Evolutionary conservation across 2,113 vertebrate genomes (phyloP).

Genomic region (Epinephelus lanceolatus): DNA sequence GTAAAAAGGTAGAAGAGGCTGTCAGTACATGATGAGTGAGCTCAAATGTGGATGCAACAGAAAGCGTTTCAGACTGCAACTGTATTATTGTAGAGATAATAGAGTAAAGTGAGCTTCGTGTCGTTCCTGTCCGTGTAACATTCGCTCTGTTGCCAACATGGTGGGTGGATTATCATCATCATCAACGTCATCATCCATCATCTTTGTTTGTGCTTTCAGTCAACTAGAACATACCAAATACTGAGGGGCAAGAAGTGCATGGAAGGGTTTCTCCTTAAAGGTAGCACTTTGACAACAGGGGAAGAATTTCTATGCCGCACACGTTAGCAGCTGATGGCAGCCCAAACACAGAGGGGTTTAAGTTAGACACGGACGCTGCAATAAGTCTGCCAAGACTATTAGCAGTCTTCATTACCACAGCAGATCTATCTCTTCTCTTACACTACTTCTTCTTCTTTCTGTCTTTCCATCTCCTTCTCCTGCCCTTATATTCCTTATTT

Average conservation of each 20-base stretch:
- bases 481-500: not conserved
- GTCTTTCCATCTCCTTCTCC: not conserved
- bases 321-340: slow-evolving; percentile 6
- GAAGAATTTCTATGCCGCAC: slow-evolving; percentile 17
- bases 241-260: not conserved
- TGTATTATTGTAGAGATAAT: too few relatives aligned
- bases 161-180: slow-evolving; percentile 23
- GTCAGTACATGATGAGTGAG: too few relatives aligned
- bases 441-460: too few relatives aligned
- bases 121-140: too few relatives aligned
- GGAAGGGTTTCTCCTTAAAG: not conserved
- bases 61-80: too few relatives aligned
- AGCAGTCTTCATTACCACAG: slow-evolving; percentile 24
- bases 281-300: slow-evolving; percentile 12
- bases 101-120: too few relatives aligned
- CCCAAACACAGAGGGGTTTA: slow-evolving; percentile 34
- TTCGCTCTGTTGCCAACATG: not conserved
- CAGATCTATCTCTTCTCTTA: slow-evolving; percentile 20
- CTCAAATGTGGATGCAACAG: too few relatives aligned
- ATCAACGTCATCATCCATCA: slow-evolving; percentile 14
- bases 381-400: slow-evolving; percentile 10
- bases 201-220: not conserved
- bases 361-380: slow-evolving; percentile 29
- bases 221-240: not conserved
- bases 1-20: too few relatives aligned